phyloP scores from a whole-genome alignment of 92 coral and sea anemone genomes.

The Porites cylindrica region DNA sequence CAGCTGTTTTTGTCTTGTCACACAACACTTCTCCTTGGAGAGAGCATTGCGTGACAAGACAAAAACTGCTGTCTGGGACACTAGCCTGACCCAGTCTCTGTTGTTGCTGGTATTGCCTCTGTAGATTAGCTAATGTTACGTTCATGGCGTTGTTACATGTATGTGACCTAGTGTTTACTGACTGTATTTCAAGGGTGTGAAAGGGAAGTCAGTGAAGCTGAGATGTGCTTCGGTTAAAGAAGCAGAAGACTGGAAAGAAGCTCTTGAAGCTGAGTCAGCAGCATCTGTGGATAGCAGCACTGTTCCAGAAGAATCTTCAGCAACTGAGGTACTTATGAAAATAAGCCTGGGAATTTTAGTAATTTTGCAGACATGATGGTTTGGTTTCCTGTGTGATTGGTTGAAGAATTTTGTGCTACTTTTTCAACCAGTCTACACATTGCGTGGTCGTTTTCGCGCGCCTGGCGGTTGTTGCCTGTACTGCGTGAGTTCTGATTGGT shows the following conservation, averaged over 20 bases:
- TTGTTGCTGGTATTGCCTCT: too few species aligned
- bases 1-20: too few species aligned
- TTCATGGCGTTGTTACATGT: background rate
- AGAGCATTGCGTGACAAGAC: too few species aligned
- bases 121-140: background rate
- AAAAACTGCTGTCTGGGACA: too few species aligned
- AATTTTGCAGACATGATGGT: too few species aligned
- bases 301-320: conserved; percentile 8
- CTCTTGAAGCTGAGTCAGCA: conserved; percentile 78
- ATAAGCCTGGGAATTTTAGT: too few species aligned
- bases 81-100: too few species aligned
- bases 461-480: too few species aligned
- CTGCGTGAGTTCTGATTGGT: too few species aligned
- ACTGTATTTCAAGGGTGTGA: conserved; percentile 51
- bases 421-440: background rate
- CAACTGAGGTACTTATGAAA: conserved; percentile 30
- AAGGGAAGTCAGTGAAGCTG: conserved; percentile 74
- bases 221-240: conserved; percentile 84
- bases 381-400: background rate
- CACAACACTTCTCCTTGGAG: too few species aligned
- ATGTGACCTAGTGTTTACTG: background rate
- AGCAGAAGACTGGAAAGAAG: conserved; percentile 95
- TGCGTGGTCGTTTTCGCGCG: too few species aligned
- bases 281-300: conserved; percentile 16
- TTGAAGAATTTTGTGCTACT: background rate